Evolutionary conservation across 92 coral and sea anemone species (phyloP).

Genomic region (Micromussa lordhowensis): DNA sequence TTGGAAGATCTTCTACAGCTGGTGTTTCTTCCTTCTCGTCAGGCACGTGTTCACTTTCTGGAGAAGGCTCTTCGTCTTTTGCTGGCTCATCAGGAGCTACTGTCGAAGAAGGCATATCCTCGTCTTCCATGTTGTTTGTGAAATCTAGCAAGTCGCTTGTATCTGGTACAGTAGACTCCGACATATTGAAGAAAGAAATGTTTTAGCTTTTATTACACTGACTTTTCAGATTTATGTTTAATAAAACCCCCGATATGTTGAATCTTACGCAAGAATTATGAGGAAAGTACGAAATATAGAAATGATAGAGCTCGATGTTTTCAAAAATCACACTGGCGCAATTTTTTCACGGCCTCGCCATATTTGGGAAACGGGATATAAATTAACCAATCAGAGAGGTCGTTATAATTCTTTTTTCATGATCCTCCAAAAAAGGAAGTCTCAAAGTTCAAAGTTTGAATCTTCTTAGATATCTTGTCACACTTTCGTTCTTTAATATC

Average conservation of each 20-base stretch:
- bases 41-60: conserved; percentile 27
- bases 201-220: conserved; percentile 10
- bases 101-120: conserved; percentile 44
- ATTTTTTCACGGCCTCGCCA: conserved; percentile 44
- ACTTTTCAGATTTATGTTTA: not conserved
- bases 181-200: conserved; percentile 24
- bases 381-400: conserved; percentile 29
- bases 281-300: conserved; percentile 47
- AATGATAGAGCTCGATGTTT: conserved; percentile 42
- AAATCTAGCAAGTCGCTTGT: conserved; percentile 30
- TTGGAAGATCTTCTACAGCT: conserved; percentile 32
- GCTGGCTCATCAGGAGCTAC: conserved; percentile 2
- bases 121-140: conserved; percentile 4
- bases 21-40: conserved; percentile 44
- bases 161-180: conserved; percentile 17
- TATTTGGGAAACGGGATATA: conserved; percentile 15
- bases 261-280: conserved; percentile 53
- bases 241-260: not conserved
- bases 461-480: not conserved
- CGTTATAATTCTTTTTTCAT: not conserved
- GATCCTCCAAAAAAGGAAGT: conserved; percentile 36
- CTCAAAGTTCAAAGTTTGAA: conserved; percentile 43
- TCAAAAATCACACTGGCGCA: conserved; percentile 65
- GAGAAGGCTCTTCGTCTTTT: conserved; percentile 25
- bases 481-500: not conserved